phyloP scores from a whole-genome alignment of 2,113 vertebrate species.

The Paramormyrops kingsleyae region DNA sequence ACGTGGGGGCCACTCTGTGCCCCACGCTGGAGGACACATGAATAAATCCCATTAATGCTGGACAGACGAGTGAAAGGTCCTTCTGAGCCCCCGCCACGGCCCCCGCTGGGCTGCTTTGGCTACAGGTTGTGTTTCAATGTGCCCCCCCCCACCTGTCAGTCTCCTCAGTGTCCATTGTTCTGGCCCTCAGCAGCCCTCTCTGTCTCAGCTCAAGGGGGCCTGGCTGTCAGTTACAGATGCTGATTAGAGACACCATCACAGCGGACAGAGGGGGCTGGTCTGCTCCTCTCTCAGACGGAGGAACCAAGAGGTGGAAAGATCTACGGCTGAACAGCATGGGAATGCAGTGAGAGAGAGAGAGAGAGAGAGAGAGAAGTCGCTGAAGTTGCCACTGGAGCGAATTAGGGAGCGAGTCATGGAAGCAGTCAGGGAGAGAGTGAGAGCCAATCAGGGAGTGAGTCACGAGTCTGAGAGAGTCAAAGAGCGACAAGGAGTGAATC shows the following conservation, averaged over 20 bases:
- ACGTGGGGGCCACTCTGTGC: slow-evolving; percentile 47
- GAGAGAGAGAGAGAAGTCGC: neutral
- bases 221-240: neutral
- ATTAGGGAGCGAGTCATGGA: neutral
- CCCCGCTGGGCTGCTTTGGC: slow-evolving; percentile 38
- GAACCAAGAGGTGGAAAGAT: neutral
- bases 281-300: neutral
- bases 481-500: neutral
- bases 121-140: slow-evolving; percentile 39
- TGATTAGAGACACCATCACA: neutral
- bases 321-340: neutral
- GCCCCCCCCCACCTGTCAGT: neutral
- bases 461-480: neutral
- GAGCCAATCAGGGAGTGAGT: neutral
- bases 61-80: slow-evolving; percentile 4
- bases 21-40: slow-evolving; percentile 37
- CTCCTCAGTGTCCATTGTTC: neutral
- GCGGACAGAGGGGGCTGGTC: neutral
- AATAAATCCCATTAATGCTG: slow-evolving; percentile 21
- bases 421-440: neutral
- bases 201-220: neutral
- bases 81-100: slow-evolving; percentile 34
- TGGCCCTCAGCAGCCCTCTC: neutral
- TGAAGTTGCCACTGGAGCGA: neutral
- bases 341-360: neutral